Evolutionary conservation across 37 sponge, comb jelly and placozoan species (phyloP).

Genomic region (Ianthella basta): DNA sequence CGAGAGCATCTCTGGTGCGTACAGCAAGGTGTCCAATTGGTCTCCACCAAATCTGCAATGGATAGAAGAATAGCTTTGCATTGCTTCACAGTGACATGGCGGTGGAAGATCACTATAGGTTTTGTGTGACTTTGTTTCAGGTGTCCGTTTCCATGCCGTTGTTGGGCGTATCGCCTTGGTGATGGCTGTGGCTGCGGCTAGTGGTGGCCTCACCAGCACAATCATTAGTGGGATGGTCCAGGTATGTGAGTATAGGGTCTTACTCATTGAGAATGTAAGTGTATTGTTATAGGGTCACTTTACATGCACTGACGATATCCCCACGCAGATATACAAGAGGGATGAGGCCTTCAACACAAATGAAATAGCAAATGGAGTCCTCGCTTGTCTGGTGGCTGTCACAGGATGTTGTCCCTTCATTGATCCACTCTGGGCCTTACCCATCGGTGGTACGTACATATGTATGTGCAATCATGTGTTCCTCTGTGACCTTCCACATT

Average conservation of each 20-base stretch:
- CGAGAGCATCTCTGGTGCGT: conserved; percentile 60
- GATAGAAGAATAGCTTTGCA: no score
- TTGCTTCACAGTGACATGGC: no score
- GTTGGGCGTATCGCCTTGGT: conserved; percentile 83
- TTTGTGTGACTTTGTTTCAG: no score
- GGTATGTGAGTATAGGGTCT: no score
- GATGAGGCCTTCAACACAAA: conserved; percentile 80
- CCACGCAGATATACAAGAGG: conserved; percentile 68
- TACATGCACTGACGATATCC: no score
- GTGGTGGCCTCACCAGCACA: conserved; percentile 62
- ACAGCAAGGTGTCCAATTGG: not conserved
- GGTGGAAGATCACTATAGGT: no score
- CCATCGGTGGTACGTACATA: conserved; percentile 80
- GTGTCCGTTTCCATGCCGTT: conserved; percentile 61
- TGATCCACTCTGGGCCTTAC: conserved; percentile 62
- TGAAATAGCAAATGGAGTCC: conserved; percentile 85
- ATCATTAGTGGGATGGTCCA: conserved; percentile 74
- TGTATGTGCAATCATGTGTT: no score
- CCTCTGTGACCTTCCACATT: no score
- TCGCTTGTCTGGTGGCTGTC: conserved; percentile 80
- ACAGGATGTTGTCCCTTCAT: conserved; percentile 86
- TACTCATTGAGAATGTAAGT: no score
- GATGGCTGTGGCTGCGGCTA: conserved; percentile 78
- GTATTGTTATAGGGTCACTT: no score
- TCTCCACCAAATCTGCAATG: no score